Evolutionary conservation across 2,888 invertebrate genomes (phyloP).

Genomic region (Fissipunctia ypsillon): DNA sequence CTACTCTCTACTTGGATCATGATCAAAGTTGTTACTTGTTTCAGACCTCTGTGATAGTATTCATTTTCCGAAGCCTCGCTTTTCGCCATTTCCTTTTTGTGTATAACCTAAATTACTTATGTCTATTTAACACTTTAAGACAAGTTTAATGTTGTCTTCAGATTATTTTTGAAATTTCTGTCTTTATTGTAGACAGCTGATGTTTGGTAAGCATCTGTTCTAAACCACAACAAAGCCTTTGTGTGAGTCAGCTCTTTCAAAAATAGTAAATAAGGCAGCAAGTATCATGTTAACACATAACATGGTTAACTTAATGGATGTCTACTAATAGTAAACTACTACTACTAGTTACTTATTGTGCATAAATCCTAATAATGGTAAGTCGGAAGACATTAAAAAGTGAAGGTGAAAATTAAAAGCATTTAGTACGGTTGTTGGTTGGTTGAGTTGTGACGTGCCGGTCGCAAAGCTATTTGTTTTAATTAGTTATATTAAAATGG

Average conservation of each 20-base stretch:
- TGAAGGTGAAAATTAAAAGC: slow-evolving; percentile 55
- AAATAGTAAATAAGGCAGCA: slow-evolving; percentile 8
- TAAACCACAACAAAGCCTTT: slow-evolving; percentile 25
- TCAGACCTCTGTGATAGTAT: background rate
- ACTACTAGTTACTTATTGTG: slow-evolving; percentile 32
- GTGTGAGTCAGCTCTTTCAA: background rate
- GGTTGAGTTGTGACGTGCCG: slow-evolving; percentile 3
- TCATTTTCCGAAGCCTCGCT: background rate
- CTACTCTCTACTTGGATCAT: no score
- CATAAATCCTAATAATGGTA: slow-evolving; percentile 24
- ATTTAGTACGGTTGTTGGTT: slow-evolving; percentile 23
- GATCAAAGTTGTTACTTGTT: background rate
- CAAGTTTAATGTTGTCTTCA: background rate
- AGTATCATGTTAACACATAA: background rate
- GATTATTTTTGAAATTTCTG: background rate
- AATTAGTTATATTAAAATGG: slow-evolving; percentile 6
- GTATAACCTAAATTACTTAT: no score
- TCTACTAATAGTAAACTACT: slow-evolving; percentile 21
- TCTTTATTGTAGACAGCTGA: slow-evolving; percentile 8
- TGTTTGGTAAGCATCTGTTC: slow-evolving; percentile 22
- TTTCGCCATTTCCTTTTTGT: background rate
- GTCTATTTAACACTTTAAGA: background rate
- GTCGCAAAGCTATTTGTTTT: slow-evolving; percentile 27
- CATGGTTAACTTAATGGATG: background rate
- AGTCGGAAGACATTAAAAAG: slow-evolving; percentile 53